phyloP scores from a whole-genome alignment of 2,113 vertebrate species.

The Proterorhinus semilunaris region DNA sequence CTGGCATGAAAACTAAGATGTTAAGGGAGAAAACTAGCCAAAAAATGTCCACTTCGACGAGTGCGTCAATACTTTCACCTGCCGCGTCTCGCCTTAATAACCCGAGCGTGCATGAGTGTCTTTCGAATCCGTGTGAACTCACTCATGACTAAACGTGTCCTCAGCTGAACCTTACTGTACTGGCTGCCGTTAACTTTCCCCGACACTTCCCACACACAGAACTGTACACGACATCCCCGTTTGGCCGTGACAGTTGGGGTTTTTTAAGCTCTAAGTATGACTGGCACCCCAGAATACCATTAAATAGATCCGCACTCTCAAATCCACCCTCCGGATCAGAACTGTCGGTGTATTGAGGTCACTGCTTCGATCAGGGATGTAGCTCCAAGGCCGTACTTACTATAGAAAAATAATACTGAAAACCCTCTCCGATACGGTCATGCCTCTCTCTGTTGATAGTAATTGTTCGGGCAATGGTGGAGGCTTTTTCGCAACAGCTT shows the following conservation, averaged over 20 bases:
- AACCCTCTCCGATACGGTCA: constrained; percentile 8
- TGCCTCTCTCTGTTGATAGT: constrained; percentile 41
- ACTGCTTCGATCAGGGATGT: constrained; percentile 27
- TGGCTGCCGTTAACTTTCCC: neutral
- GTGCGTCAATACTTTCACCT: no score
- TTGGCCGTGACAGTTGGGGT: constrained; percentile 17
- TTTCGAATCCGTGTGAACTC: neutral
- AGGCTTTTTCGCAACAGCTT: constrained; percentile 34
- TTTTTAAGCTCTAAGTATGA: constrained; percentile 37
- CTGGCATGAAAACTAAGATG: no score
- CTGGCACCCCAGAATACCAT: constrained; percentile 33
- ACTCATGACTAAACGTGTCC: neutral
- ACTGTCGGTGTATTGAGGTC: constrained; percentile 42
- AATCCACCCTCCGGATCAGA: constrained; percentile 29
- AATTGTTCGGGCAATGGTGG: constrained; percentile 21
- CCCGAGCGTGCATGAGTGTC: neutral
- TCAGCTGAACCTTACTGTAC: neutral
- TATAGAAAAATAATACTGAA: constrained; percentile 3
- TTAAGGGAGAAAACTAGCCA: no score
- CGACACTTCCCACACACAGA: neutral
- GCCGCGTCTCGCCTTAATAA: neutral
- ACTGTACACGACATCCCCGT: neutral
- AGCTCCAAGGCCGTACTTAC: constrained; percentile 21
- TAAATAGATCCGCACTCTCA: constrained; percentile 35
- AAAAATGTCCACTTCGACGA: no score